phyloP scores from a whole-genome alignment of 2,797 vertebrate species.

The Rhadinocentrus ornatus region DNA sequence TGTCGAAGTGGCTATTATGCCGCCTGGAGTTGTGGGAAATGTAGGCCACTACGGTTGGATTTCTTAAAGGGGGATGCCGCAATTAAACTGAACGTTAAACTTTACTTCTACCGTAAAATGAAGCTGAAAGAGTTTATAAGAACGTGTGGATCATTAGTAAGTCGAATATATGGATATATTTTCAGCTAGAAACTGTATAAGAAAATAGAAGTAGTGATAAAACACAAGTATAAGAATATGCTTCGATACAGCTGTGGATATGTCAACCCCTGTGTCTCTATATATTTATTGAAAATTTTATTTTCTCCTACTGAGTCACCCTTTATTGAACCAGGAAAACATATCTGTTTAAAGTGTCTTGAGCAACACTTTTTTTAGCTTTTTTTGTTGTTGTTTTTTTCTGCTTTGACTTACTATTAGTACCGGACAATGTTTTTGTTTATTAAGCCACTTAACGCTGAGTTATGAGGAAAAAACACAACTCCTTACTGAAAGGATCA shows the following conservation, averaged over 20 bases:
- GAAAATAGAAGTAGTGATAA: neutral
- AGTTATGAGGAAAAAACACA: too few species aligned
- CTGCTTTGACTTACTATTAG: too few species aligned
- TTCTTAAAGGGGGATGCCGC: neutral
- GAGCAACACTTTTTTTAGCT: too few species aligned
- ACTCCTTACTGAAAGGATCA: too few species aligned
- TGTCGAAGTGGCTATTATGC: neutral
- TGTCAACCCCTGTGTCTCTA: neutral
- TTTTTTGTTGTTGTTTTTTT: too few species aligned
- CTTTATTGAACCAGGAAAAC: too few species aligned
- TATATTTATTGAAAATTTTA: too few species aligned
- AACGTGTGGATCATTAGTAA: neutral
- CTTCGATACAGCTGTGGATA: neutral
- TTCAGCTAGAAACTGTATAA: neutral
- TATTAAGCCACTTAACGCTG: too few species aligned
- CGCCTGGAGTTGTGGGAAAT: neutral
- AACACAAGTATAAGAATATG: neutral
- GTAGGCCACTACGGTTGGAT: neutral
- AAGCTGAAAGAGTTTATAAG: neutral
- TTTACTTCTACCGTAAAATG: neutral
- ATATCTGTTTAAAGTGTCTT: too few species aligned
- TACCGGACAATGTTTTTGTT: too few species aligned
- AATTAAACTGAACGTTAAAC: neutral
- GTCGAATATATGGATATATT: neutral
- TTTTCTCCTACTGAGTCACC: too few species aligned